These are phyloP conservation scores for Botrylloides violaceus DNA, from an alignment of 23 tunicate genomes.

Conservation along the genomic window DNA sequence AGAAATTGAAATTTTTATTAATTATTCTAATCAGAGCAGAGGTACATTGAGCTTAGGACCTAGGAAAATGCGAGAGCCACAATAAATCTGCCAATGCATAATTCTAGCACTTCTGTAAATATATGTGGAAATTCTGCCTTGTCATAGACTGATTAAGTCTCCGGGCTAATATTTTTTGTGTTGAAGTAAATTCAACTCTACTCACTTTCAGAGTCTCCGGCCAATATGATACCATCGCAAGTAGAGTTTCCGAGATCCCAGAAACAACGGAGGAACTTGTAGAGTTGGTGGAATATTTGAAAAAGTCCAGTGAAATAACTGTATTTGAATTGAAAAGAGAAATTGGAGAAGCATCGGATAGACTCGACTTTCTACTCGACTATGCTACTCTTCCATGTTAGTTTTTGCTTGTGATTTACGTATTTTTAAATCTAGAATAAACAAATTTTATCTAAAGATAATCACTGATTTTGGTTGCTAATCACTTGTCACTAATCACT, in stretches of 20 bases:
- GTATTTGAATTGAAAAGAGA: conserved; percentile 57
- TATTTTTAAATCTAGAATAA: too few species aligned
- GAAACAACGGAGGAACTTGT: conserved; percentile 86
- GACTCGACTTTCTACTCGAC: conserved; percentile 74
- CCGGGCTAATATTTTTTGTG: too few species aligned
- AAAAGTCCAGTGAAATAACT: conserved; percentile 59
- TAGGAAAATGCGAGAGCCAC: too few species aligned
- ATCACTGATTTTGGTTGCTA: too few species aligned
- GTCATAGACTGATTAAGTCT: too few species aligned
- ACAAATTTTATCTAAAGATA: too few species aligned
- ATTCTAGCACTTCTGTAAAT: too few species aligned
- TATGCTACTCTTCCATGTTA: conserved; percentile 83
- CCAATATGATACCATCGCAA: conserved; percentile 85
- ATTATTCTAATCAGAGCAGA: not conserved
- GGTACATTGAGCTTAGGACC: not conserved
- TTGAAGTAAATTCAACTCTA: too few species aligned
- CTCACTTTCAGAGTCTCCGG: conserved; percentile 81
- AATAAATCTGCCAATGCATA: too few species aligned
- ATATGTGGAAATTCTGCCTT: too few species aligned
- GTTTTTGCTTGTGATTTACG: too few species aligned
- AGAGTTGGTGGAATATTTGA: conserved; percentile 62
- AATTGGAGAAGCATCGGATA: conserved; percentile 53
- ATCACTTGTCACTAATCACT: too few species aligned
- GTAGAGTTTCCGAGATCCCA: conserved; percentile 76
- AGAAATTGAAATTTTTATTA: not conserved